A percentile compares a stretch with the other conserved stretches of the same genome.
phyloP scores from a whole-genome alignment of 2,797 vertebrate genomes.

The Acanthurus leucopareius region DNA sequence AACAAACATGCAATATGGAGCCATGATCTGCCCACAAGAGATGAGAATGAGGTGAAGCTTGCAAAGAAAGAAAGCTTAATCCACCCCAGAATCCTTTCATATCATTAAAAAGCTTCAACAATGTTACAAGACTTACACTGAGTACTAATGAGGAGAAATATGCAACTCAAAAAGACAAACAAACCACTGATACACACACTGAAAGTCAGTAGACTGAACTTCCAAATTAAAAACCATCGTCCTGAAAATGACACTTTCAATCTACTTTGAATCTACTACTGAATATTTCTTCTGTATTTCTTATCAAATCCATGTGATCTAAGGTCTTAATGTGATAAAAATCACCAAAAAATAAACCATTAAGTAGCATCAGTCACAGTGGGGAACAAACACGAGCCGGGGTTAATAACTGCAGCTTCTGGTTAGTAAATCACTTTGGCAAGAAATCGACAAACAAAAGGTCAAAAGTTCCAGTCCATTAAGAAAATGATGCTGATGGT shows the following conservation, averaged over 20 bases:
- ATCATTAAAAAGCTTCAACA: not conserved
- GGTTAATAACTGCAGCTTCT: not conserved
- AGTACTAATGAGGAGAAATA: conserved; percentile 10
- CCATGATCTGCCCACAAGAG: conserved; percentile 36
- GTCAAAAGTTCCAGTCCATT: not conserved
- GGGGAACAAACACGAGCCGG: not conserved
- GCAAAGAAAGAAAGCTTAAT: conserved; percentile 20
- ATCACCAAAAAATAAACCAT: too few species aligned
- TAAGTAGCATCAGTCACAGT: too few species aligned
- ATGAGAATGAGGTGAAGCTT: conserved; percentile 54
- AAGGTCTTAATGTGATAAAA: too few species aligned
- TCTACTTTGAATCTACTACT: too few species aligned
- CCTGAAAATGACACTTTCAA: not conserved
- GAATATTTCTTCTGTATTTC: too few species aligned
- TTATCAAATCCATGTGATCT: too few species aligned
- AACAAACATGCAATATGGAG: conserved; percentile 64
- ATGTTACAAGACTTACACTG: not conserved
- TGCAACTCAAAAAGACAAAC: not conserved
- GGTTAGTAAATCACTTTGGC: not conserved
- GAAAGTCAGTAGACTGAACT: not conserved
- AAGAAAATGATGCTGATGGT: not conserved
- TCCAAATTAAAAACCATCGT: not conserved
- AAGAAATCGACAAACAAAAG: not conserved
- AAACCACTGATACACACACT: not conserved
- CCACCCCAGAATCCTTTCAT: conserved; percentile 3